Evolutionary conservation across 2,797 vertebrate genomes (phyloP).

Genomic region (Taeniopygia guttata): DNA sequence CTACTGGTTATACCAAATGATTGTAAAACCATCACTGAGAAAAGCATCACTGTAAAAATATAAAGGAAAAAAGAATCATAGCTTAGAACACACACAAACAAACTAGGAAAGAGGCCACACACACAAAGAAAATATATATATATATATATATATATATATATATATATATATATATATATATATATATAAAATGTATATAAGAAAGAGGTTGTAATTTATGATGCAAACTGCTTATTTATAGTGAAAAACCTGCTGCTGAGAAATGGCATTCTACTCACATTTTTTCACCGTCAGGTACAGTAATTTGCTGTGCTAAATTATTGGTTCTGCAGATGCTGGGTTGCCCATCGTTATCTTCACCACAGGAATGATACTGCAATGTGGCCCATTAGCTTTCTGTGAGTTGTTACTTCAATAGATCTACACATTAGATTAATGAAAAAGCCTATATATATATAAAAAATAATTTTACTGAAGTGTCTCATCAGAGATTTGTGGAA

Average conservation of each 20-base stretch:
- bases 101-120: not conserved
- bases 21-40: not conserved
- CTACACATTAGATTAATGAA: slow-evolving; percentile 62
- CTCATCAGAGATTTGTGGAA: slow-evolving; percentile 50
- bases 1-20: not conserved
- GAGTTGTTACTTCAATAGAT: slow-evolving; percentile 55
- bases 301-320: slow-evolving; percentile 15
- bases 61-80: not conserved
- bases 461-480: slow-evolving; percentile 39
- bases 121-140: not conserved
- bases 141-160: too few relatives aligned
- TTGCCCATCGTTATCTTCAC: not conserved
- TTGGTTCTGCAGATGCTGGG: not conserved
- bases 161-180: too few relatives aligned
- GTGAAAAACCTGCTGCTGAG: not conserved
- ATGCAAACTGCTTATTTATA: not conserved
- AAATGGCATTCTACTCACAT: not conserved
- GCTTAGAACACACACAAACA: not conserved
- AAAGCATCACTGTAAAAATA: not conserved
- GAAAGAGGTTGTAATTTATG: not conserved
- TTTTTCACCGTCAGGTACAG: slow-evolving; percentile 21
- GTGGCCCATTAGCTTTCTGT: slow-evolving; percentile 25
- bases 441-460: slow-evolving; percentile 31
- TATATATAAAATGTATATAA: too few relatives aligned
- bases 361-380: not conserved